Conservation (phyloP, 2,888 invertebrate genomes). For the Odontocerum albicorne region DNA sequence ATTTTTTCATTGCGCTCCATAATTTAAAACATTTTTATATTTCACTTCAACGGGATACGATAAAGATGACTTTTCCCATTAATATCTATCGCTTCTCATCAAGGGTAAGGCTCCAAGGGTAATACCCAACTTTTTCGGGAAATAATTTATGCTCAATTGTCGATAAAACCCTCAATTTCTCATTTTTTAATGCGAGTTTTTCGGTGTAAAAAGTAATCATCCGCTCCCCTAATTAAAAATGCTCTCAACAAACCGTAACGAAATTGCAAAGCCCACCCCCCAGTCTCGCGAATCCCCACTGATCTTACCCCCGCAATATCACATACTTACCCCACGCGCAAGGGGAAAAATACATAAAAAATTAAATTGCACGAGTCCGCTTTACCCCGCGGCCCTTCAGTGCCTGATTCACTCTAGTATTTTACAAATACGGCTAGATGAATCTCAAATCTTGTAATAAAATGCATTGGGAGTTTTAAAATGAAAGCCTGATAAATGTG, state of each 20-base stretch:
- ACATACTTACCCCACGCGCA: constrained; percentile 40
- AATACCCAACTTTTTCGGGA: no score
- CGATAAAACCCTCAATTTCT: constrained; percentile 21
- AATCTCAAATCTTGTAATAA: no score
- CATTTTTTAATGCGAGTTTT: constrained; percentile 27
- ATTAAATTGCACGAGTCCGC: constrained; percentile 49
- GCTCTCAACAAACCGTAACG: constrained; percentile 62
- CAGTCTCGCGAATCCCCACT: constrained; percentile 9
- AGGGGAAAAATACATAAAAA: constrained; percentile 57
- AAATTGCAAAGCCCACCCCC: constrained; percentile 48
- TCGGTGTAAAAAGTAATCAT: constrained; percentile 34
- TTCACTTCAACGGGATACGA: no score
- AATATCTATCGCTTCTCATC: no score
- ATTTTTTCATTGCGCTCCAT: no score
- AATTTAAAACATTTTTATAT: no score
- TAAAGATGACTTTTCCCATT: no score
- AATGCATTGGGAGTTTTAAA: constrained; percentile 1
- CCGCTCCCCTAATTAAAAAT: constrained; percentile 63
- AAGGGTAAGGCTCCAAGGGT: no score
- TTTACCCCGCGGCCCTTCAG: constrained; percentile 25
- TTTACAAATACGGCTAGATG: no score
- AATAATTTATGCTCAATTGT: constrained; percentile 10
- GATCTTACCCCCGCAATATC: constrained; percentile 30
- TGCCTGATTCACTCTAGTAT: constrained; percentile 17
- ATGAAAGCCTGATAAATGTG: no score